These are phyloP conservation scores for Tamandua tetradactyla DNA, from an alignment of 2,797 vertebrate genomes.

Conservation along the genomic window DNA sequence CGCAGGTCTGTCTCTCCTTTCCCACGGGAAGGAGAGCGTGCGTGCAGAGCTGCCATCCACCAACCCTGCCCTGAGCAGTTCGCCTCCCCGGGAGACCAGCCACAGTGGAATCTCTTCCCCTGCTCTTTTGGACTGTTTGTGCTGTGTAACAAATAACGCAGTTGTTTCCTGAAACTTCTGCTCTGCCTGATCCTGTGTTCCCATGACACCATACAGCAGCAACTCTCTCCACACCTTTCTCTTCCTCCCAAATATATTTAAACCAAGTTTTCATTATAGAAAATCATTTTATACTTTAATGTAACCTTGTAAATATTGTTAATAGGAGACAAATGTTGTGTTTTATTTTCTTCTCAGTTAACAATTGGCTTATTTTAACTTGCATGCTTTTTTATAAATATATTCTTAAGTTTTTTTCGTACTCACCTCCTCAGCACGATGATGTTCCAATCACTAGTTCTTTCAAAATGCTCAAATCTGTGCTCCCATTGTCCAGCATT, in stretches of 20 bases:
- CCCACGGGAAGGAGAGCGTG: too few species aligned
- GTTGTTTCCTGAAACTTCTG: too few species aligned
- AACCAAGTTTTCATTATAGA: neutral
- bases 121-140: too few species aligned
- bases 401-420: neutral
- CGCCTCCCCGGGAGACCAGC: too few species aligned
- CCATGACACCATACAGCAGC: too few species aligned
- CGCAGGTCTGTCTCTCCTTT: too few species aligned
- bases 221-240: neutral
- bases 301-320: conserved; percentile 23
- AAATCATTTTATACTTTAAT: conserved; percentile 9
- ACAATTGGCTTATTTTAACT: conserved; percentile 44
- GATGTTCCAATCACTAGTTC: neutral
- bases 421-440: neutral
- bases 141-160: too few species aligned
- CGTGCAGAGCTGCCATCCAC: too few species aligned
- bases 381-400: neutral
- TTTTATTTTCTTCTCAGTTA: conserved; percentile 34
- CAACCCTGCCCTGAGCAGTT: too few species aligned
- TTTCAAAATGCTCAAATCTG: conserved; percentile 37
- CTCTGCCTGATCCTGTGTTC: too few species aligned
- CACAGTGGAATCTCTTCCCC: too few species aligned
- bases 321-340: neutral
- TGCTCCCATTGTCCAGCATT: neutral
- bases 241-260: neutral